Percentiles rank a stretch among this genome's conserved stretches.
Conservation (phyloP, 2,113 vertebrate species). For the Pseudorectes ferrugineus region DNA sequence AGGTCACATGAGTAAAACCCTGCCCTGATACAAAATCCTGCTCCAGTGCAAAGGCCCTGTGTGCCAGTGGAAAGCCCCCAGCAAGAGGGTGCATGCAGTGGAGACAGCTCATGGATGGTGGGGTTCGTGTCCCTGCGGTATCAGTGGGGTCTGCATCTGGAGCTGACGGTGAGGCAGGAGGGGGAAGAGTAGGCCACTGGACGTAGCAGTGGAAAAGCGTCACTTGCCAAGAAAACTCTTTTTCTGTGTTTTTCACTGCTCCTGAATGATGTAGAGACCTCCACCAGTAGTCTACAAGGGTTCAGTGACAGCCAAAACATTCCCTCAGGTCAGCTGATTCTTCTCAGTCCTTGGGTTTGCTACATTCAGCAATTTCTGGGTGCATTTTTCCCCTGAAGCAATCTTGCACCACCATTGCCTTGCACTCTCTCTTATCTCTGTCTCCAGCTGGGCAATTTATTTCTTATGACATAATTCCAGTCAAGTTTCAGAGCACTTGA, state of each 20-base stretch:
- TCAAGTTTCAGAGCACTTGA: neutral
- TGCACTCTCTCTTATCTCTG: neutral
- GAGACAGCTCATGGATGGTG: neutral
- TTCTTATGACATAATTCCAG: constrained; percentile 18
- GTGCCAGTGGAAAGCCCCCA: neutral
- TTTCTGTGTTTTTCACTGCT: neutral
- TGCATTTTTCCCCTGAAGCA: neutral
- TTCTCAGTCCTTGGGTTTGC: neutral
- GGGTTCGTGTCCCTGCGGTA: rapidly evolving
- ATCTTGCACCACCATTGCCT: neutral
- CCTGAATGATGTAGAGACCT: neutral
- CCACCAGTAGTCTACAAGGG: rapidly evolving
- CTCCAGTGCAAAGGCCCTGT: neutral
- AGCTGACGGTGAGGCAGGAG: neutral
- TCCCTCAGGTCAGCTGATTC: neutral
- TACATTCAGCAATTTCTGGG: neutral
- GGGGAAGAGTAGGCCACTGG: neutral
- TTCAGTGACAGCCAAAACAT: neutral
- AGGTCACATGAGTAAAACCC: neutral
- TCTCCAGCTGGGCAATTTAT: neutral
- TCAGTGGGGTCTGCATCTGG: rapidly evolving
- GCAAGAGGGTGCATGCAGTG: rapidly evolving
- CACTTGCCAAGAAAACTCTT: neutral
- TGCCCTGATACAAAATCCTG: neutral
- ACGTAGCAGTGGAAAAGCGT: neutral